Evolutionary conservation across 2,888 invertebrate species (phyloP), one percentile per base, ranked within the genome.

Genomic region (Drosophila hamatofila): DNA sequence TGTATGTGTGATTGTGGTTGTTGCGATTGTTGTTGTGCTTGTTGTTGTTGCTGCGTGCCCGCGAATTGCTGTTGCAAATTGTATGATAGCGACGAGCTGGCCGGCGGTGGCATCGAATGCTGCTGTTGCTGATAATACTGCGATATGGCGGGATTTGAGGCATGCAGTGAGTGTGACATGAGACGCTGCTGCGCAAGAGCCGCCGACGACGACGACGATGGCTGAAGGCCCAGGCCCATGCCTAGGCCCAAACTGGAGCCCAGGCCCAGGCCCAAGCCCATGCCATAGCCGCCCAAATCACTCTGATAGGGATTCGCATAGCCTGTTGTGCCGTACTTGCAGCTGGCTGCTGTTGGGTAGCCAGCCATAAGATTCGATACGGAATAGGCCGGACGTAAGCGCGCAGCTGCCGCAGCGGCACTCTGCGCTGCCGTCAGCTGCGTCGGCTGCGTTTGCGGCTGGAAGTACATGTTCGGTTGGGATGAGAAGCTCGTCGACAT

Each of bases 391-490:
- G 92, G 93, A 61, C 92, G 89, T 61, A 93, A 82, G 51, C 92
- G 87, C 48, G 92, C 80, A 44, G 91, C 91, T 74, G 81, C 79
- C 70, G 85, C 81, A 63, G 84, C 89, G 67, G 78, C 89, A 46
- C 81, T 83, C 51, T 85, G 89, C n/a, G 81, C 83, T 56, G 86
- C 77, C 72, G 91, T 74, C 74, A 83, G 80, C 75, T 85, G 84
- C 65, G 80, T 75, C 66, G 73, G 81, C 75, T 84, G 89, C 54
- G 86, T 75, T 60, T 88, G 86, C 75, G 91, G 92, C 80, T 92
- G 93, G 80, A 92, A 92, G 83, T 92, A 93, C 91, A 93, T 93
- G 59, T 93, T 93, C 54, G 93, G 93, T 70, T 93, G 93, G 71
- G 93, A 93, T 75, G 93, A 93, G 85, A 92, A 93, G 77, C 91